Evolutionary conservation across 35 echinoderm and acorn worm species (phyloP).

Genomic region (Nesometra sesokonis): DNA sequence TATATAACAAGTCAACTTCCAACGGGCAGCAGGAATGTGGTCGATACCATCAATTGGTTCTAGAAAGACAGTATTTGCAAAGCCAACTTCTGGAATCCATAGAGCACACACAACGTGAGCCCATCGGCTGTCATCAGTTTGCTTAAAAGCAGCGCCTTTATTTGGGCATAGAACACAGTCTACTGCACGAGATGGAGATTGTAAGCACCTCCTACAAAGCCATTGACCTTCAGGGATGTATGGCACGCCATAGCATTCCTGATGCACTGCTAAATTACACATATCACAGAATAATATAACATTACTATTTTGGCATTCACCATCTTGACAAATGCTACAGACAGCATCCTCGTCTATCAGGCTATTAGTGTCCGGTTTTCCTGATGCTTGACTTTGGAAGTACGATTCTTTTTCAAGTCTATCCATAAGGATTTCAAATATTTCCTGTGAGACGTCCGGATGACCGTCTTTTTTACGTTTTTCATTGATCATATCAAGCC

Average conservation of each 20-base stretch:
- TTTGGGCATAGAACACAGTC: slow-evolving; percentile 99
- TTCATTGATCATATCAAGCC: slow-evolving; percentile 90
- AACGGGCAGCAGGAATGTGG: slow-evolving; percentile 89
- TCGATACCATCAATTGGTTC: slow-evolving; percentile 95
- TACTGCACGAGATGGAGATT: slow-evolving; percentile 92
- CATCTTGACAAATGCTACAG: slow-evolving; percentile 95
- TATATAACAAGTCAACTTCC: slow-evolving; percentile 98
- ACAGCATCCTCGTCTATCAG: slow-evolving; percentile 99
- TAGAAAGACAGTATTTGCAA: slow-evolving; percentile 99
- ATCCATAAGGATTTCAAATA: slow-evolving; percentile 96
- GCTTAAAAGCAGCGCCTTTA: slow-evolving; percentile 96
- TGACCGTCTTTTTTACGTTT: slow-evolving; percentile 49
- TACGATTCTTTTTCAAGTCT: slow-evolving; percentile 95
- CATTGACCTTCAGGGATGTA: slow-evolving; percentile 99
- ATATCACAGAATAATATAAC: slow-evolving; percentile 98
- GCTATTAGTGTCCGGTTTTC: slow-evolving; percentile 66
- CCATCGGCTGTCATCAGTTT: slow-evolving; percentile 95
- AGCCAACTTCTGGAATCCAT: slow-evolving; percentile 98
- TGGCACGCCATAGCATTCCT: slow-evolving; percentile 99
- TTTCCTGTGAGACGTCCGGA: slow-evolving; percentile 62
- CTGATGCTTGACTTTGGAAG: slow-evolving; percentile 90
- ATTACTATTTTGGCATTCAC: slow-evolving; percentile 98
- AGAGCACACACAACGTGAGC: slow-evolving; percentile 95
- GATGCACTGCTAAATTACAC: slow-evolving; percentile 99
- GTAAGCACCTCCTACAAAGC: slow-evolving; percentile 88